phyloP scores from a whole-genome alignment of 2,113 vertebrate species.

The Lucifuga dentata region DNA sequence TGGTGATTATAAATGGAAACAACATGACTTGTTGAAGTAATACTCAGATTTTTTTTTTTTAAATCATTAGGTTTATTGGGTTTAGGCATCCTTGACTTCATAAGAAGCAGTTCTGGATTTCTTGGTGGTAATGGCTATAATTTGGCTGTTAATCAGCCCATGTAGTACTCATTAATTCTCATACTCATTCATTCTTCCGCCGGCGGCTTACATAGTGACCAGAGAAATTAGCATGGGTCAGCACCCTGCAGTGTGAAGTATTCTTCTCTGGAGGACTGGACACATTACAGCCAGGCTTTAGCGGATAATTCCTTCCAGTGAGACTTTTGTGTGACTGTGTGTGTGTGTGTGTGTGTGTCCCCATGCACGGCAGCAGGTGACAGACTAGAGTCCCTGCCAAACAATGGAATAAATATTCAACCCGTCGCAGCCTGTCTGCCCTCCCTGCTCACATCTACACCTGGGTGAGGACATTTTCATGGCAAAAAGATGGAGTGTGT shows the following conservation, averaged over 20 bases:
- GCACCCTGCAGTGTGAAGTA: slow-evolving; percentile 39
- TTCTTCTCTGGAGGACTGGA: slow-evolving; percentile 43
- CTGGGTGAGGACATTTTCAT: neutral
- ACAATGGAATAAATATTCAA: slow-evolving; percentile 32
- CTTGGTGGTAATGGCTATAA: slow-evolving; percentile 13
- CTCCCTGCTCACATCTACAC: neutral
- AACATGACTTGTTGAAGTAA: neutral
- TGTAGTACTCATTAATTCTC: slow-evolving; percentile 8
- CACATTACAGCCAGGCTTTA: slow-evolving; percentile 37
- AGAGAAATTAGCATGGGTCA: slow-evolving; percentile 39
- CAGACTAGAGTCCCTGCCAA: slow-evolving; percentile 19
- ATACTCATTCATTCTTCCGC: slow-evolving; percentile 24
- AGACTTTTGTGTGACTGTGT: neutral
- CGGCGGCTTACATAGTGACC: slow-evolving; percentile 22
- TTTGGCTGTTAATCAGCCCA: slow-evolving; percentile 28
- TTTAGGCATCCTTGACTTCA: neutral
- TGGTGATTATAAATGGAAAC: neutral
- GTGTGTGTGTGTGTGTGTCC: neutral
- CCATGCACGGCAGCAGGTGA: slow-evolving; percentile 27
- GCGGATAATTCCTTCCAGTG: slow-evolving; percentile 47
- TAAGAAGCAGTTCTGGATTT: slow-evolving; percentile 1
- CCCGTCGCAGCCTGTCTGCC: neutral
- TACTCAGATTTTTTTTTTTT: too few species aligned
- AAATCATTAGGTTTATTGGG: neutral
- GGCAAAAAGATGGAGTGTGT: neutral